These are phyloP conservation scores for Melanotus villosus DNA, from an alignment of 2,888 invertebrate species.

Conservation along the genomic window DNA sequence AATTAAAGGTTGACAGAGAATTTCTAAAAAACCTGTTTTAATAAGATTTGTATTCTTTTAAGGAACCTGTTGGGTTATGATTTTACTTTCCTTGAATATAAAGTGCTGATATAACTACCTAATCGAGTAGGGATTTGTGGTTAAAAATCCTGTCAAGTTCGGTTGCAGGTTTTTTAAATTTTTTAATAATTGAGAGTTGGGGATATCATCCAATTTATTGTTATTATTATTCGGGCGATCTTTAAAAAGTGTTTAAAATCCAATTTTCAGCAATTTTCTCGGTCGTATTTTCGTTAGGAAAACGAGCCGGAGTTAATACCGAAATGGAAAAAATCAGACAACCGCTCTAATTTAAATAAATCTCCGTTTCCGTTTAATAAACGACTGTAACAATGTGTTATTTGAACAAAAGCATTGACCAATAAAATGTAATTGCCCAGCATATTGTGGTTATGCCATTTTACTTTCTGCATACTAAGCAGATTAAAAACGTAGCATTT, in stretches of 20 bases:
- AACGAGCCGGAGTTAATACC: conserved; percentile 15
- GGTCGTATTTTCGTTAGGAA: neutral
- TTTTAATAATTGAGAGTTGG: too few species aligned
- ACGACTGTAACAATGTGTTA: conserved; percentile 20
- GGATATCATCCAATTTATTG: neutral
- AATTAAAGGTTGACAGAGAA: too few species aligned
- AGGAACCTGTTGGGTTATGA: too few species aligned
- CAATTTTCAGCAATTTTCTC: conserved; percentile 18
- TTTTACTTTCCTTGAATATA: too few species aligned
- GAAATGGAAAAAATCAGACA: conserved; percentile 22
- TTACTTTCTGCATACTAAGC: conserved; percentile 41
- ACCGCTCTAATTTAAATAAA: conserved; percentile 26
- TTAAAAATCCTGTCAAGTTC: too few species aligned
- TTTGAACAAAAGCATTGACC: conserved; percentile 33
- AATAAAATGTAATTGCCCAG: conserved; percentile 39
- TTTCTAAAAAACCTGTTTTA: too few species aligned
- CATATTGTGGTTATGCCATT: conserved; percentile 40
- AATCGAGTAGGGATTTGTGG: too few species aligned
- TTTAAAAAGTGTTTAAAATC: neutral
- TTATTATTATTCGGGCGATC: neutral
- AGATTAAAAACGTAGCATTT: conserved; percentile 43
- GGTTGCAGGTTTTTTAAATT: too few species aligned
- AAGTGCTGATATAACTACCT: too few species aligned
- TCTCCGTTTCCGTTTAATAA: conserved; percentile 27
- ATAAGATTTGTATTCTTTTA: too few species aligned